Evolutionary conservation across 2,888 invertebrate species (phyloP), one percentile per base, ranked within the genome.

Genomic region (Mesochorus sp.): DNA sequence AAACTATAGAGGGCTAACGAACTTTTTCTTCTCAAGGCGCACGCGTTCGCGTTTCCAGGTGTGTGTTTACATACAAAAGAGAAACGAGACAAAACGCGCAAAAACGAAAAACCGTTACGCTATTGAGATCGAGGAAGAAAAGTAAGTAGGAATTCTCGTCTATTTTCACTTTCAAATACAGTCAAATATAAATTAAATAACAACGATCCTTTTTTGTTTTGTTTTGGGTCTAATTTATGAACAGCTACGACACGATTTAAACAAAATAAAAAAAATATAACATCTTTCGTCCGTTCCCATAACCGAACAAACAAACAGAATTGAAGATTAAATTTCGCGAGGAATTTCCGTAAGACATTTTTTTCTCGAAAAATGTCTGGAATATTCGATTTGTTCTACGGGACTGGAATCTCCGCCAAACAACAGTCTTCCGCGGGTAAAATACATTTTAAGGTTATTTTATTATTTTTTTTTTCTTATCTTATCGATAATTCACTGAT

Each of bases 301-400:
- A n/a, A n/a, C n/a, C 61, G 4, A 5, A 12, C 47, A 6, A n/a
- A 17, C 3, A 26, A 19, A 49, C 31, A 8, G 37, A 4, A 10
- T n/a, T n/a, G n/a, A n/a, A n/a, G n/a, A n/a, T n/a, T n/a, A n/a
- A n/a, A n/a, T n/a, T n/a, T n/a, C n/a, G n/a, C n/a, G n/a, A n/a
- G n/a, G n/a, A n/a, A n/a, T n/a, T n/a, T n/a, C n/a, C n/a, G n/a
- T n/a, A n/a, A n/a, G n/a, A n/a, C n/a, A n/a, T n/a, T n/a, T n/a
- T n/a, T n/a, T n/a, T n/a, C 14, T 28, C 17, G 31, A n/a, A 59
- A 44, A 44, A 79, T 79, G 79, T 71, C 79, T 42, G 74, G 75
- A 10, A 79, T 79, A 61, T 79, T 79, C 70, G 61, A 79, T 3
- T 47, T 79, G 31, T 79, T 75, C 42, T 55, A 61, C 5, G 61